Base-by-base conservation (phyloP, 2,113 vertebrate species). In the Callipepla californica region DNA sequence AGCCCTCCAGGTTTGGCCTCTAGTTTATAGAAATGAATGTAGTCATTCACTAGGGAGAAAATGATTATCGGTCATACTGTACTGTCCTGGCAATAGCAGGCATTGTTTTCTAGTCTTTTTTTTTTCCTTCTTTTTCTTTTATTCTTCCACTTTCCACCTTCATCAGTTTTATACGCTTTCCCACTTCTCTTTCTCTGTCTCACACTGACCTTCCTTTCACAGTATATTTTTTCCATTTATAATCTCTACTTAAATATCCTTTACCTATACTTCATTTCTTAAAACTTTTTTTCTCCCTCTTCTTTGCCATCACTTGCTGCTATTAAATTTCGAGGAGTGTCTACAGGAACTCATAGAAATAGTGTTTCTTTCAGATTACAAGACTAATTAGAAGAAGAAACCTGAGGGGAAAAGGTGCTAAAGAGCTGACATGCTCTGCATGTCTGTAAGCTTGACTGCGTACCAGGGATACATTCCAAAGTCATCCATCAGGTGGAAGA, bases 11-110 rank as follows among this genome's bases (percentile, higher is more conserved):
- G 57, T 25, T 90, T 96, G 85, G 93, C 87, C 61, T 73, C 58
- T 86, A 40, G 85, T 87, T 95, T 95, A 75, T 74, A 97, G 93
- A 91, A 96, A 93, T 78, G 69, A 92, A 85, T 82, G 36, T 92
- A 94, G 93, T 80, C 80, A 61, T 62, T 92, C 15, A 70, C 81
- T 92, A 58, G 80, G 92, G 78, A 80, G 51, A 80, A 53, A 45
- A 68, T 45, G 58, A 45, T 84, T 17, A 40, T 74, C 69, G 58
- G 66, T 16, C 22, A 57, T 63, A 57, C 65, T 47, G 8, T 80
- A 47, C 6, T 6, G 13, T 75, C 65, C 55, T 77, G 50, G n/a
- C 85, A 88, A 55, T 50, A 26, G 7, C 23, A 58, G 66, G 26
- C 53, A 19, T 11, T 32, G 28, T 83, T 61, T 32, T 67, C 55